These are phyloP conservation scores for Tillus elongatus DNA, from an alignment of 2,888 invertebrate species.

Conservation along the genomic window DNA sequence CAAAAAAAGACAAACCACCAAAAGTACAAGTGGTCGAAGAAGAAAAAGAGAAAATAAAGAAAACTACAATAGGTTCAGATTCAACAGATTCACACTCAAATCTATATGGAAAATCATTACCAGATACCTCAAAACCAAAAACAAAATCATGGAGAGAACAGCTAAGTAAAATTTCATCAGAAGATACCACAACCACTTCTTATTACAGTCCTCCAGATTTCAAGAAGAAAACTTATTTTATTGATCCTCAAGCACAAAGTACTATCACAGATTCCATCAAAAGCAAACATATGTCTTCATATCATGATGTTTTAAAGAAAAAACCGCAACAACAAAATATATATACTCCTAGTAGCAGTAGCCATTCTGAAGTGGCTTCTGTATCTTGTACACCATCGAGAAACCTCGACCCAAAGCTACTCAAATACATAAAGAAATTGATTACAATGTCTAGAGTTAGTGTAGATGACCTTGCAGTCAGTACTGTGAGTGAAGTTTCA, in stretches of 20 bases:
- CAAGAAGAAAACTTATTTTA: no score
- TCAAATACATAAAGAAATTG: constrained; percentile 44
- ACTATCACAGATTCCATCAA: constrained; percentile 10
- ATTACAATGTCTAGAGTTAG: constrained; percentile 45
- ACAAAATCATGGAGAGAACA: constrained; percentile 33
- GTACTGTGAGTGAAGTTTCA: constrained; percentile 41
- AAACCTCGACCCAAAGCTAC: constrained; percentile 34
- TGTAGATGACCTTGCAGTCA: constrained; percentile 43
- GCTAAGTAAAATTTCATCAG: constrained; percentile 30
- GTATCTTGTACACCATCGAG: not conserved
- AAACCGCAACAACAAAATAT: constrained; percentile 29
- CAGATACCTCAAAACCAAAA: no score
- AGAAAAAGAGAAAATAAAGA: no score
- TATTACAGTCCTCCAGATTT: constrained; percentile 38
- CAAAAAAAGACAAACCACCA: no score
- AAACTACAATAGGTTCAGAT: no score
- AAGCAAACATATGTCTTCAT: constrained; percentile 15
- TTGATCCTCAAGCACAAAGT: constrained; percentile 9
- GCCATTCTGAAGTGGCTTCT: not conserved
- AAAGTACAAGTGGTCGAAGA: no score
- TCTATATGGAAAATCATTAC: no score
- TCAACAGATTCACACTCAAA: no score
- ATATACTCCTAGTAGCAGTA: constrained; percentile 5
- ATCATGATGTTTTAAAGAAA: constrained; percentile 21
- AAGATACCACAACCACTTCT: constrained; percentile 32